These are phyloP conservation scores for Coregonus ussuriensis DNA, from an alignment of 2,797 vertebrate species.

Conservation along the genomic window DNA sequence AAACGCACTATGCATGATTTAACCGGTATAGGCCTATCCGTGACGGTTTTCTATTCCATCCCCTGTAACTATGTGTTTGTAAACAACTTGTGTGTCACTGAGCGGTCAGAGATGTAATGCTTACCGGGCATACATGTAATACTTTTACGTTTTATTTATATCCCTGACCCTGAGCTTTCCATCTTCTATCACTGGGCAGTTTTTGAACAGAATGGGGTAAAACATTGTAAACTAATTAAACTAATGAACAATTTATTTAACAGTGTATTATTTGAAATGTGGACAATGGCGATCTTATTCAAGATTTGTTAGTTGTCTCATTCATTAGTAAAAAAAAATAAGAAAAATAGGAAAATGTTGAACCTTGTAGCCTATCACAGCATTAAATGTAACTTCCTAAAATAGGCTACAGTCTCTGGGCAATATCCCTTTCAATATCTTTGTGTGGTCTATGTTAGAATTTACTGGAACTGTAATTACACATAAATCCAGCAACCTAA, in stretches of 20 bases:
- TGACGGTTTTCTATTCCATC: constrained; percentile 36
- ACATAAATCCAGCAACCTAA: background rate
- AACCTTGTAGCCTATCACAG: background rate
- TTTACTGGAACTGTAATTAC: background rate
- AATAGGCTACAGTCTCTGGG: background rate
- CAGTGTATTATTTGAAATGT: background rate
- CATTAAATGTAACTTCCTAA: background rate
- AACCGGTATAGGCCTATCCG: background rate
- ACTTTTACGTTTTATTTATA: constrained; percentile 52
- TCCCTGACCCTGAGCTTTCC: constrained; percentile 14
- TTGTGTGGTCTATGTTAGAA: background rate
- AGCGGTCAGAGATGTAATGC: constrained; percentile 24
- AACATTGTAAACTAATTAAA: background rate
- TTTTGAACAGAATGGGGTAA: constrained; percentile 22
- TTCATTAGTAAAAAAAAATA: background rate
- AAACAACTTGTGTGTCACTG: constrained; percentile 61
- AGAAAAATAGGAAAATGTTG: background rate
- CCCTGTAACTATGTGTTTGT: constrained; percentile 56
- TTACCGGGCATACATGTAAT: constrained; percentile 9
- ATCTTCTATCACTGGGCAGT: constrained; percentile 46
- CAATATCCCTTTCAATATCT: background rate
- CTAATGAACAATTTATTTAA: background rate
- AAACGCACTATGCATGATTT: background rate
- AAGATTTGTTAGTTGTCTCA: background rate
- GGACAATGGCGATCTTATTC: background rate